phyloP scores from a whole-genome alignment of 2,888 invertebrate species.

The Odontomyia ornata region DNA sequence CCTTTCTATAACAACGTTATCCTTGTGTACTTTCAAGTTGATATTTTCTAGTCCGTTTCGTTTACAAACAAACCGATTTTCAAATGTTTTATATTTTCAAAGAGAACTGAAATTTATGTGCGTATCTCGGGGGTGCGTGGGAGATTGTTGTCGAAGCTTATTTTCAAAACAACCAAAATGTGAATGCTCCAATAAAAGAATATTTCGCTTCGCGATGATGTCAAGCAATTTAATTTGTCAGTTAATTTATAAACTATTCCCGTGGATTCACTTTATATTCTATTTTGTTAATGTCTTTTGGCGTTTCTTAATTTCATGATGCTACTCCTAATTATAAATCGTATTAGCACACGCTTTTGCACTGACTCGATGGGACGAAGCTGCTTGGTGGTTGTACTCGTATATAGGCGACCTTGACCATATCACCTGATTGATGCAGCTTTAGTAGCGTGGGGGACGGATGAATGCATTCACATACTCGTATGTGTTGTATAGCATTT shows the following conservation, averaged over 20 bases:
- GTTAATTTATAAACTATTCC: too few species aligned
- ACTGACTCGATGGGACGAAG: neutral
- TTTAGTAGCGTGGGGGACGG: neutral
- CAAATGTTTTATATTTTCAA: too few species aligned
- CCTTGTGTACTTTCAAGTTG: neutral
- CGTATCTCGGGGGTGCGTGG: too few species aligned
- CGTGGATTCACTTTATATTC: neutral
- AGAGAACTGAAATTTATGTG: too few species aligned
- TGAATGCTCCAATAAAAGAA: too few species aligned
- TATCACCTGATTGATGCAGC: constrained; percentile 34
- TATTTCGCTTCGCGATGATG: too few species aligned
- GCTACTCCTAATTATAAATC: neutral
- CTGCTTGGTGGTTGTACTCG: neutral
- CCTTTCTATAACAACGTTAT: too few species aligned
- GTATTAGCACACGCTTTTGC: neutral
- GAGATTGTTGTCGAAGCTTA: too few species aligned
- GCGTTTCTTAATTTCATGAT: neutral
- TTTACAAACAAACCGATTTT: neutral
- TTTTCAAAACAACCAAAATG: too few species aligned
- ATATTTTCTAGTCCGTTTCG: neutral
- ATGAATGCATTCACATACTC: neutral
- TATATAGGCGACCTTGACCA: constrained; percentile 34
- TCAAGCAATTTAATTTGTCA: too few species aligned
- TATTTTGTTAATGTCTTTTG: neutral
- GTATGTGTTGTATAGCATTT: neutral